A percentile compares a stretch with the other conserved stretches of the same genome.
phyloP scores from a whole-genome alignment of 53 echinoderm and acorn worm genomes.

The Apostichopus leukothele region DNA sequence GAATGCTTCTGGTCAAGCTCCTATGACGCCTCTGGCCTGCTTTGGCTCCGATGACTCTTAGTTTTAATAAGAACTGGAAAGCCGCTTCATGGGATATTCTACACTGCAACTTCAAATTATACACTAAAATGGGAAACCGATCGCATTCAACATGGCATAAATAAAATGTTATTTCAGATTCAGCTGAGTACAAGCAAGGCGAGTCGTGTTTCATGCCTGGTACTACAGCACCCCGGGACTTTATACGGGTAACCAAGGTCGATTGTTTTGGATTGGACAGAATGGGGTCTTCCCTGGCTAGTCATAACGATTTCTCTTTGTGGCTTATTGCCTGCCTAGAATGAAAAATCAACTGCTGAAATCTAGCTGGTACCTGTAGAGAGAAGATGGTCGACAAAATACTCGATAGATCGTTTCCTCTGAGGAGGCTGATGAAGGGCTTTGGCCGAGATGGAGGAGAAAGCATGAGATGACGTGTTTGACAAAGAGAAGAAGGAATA shows the following conservation, averaged over 20 bases:
- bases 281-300: not conserved
- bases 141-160: not conserved
- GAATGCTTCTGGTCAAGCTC: not conserved
- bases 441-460: not conserved
- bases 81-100: not conserved
- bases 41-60: not conserved
- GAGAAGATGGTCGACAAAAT: not conserved
- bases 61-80: not conserved
- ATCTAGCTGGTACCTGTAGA: not conserved
- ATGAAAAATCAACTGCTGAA: constrained; percentile 13
- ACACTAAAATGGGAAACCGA: constrained; percentile 8
- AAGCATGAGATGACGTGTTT: not conserved
- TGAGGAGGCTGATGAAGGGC: not conserved
- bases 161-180: constrained; percentile 30
- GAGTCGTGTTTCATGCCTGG: not conserved
- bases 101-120: constrained; percentile 30
- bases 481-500: not conserved
- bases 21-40: not conserved
- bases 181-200: not conserved
- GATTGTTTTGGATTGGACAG: not conserved
- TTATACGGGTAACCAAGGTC: not conserved
- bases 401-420: not conserved
- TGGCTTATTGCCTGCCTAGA: not conserved
- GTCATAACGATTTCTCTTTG: constrained; percentile 38
- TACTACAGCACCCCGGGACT: not conserved